Conservation (phyloP, 2,888 invertebrate species). For the Rhamnusium bicolor region DNA sequence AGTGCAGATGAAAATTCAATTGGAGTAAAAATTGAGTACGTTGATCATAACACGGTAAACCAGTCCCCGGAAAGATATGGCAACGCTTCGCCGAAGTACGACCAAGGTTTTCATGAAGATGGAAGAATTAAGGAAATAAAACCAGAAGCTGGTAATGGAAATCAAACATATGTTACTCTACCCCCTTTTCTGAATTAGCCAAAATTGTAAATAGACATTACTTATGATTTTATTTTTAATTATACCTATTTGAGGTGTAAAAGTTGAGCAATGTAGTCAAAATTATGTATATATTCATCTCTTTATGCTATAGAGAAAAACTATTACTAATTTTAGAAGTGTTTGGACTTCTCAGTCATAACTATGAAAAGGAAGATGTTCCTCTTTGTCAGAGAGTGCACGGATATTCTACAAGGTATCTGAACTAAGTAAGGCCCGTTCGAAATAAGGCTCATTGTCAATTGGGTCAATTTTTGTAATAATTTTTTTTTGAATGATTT, state of each 20-base stretch:
- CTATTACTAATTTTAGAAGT: too few relatives aligned
- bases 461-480: too few relatives aligned
- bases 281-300: constrained; percentile 1
- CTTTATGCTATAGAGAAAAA: too few relatives aligned
- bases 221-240: constrained; percentile 38
- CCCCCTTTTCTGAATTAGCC: constrained; percentile 84
- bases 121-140: constrained; percentile 67
- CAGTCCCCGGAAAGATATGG: constrained; percentile 76
- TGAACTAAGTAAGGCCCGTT: too few relatives aligned
- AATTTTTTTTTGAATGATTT: too few relatives aligned
- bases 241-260: background rate
- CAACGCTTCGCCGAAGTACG: constrained; percentile 77
- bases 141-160: constrained; percentile 65
- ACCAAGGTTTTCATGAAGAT: constrained; percentile 72
- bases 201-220: constrained; percentile 52
- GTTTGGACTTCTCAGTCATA: too few relatives aligned
- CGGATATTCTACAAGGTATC: too few relatives aligned
- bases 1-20: constrained; percentile 69
- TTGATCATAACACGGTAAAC: constrained; percentile 67
- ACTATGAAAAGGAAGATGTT: too few relatives aligned
- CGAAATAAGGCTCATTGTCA: too few relatives aligned
- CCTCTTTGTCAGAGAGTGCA: too few relatives aligned
- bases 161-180: constrained; percentile 79
- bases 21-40: constrained; percentile 70
- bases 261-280: constrained; percentile 42